Percentiles rank a stretch among this genome's conserved stretches.
Conservation (phyloP, 2,797 vertebrate species). For the Allobates femoralis region DNA sequence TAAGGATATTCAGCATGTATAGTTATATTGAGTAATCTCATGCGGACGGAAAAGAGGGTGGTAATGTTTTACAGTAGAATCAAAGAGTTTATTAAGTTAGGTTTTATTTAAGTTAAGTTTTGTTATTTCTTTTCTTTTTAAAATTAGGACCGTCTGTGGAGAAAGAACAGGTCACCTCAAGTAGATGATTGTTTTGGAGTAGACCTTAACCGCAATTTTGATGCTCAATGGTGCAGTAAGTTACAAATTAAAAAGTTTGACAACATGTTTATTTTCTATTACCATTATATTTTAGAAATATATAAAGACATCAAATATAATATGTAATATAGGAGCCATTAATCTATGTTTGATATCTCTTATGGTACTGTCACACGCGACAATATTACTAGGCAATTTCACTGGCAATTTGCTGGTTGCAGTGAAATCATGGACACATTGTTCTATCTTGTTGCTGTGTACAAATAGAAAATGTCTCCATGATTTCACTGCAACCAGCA, state of each 20-base stretch:
- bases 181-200: conserved; percentile 76
- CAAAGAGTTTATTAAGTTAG: neutral
- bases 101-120: neutral
- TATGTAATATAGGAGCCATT: neutral
- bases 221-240: conserved; percentile 86
- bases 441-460: too few relatives aligned
- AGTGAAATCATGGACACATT: too few relatives aligned
- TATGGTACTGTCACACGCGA: too few relatives aligned
- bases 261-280: neutral
- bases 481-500: too few relatives aligned
- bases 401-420: too few relatives aligned
- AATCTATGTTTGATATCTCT: too few relatives aligned
- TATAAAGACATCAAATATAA: neutral
- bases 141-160: conserved; percentile 83
- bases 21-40: neutral
- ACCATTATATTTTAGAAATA: neutral
- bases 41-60: neutral
- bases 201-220: conserved; percentile 88
- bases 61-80: neutral
- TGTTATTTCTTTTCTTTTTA: neutral
- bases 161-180: conserved; percentile 81
- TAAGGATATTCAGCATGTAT: neutral
- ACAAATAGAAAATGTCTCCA: too few relatives aligned
- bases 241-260: conserved; percentile 52
- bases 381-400: too few relatives aligned